Conservation (phyloP, 2,113 vertebrate genomes). For the Odontesthes bonariensis region DNA sequence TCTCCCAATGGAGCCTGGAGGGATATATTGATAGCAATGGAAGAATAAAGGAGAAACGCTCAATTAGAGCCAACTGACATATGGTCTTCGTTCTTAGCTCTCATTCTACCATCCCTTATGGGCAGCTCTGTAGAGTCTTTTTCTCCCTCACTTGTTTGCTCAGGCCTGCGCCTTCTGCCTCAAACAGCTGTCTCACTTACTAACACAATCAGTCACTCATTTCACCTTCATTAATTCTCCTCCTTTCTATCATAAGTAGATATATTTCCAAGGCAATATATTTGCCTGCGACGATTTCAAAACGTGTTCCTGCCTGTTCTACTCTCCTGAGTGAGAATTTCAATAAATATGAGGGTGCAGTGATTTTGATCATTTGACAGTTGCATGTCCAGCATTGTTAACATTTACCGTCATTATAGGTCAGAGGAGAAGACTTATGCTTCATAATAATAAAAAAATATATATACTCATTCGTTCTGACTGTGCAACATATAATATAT, state of each 20-base stretch:
- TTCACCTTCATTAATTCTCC: conserved; percentile 53
- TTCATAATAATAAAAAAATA: not conserved
- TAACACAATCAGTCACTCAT: conserved; percentile 58
- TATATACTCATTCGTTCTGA: not conserved
- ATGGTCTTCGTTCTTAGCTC: conserved; percentile 57
- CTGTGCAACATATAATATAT: too few relatives aligned
- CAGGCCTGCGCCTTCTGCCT: conserved; percentile 46
- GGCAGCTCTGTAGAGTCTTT: conserved; percentile 39
- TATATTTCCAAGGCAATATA: conserved; percentile 53
- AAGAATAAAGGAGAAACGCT: conserved; percentile 62
- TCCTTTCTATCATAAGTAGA: conserved; percentile 45
- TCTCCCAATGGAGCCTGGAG: conserved; percentile 61
- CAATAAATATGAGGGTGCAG: not conserved
- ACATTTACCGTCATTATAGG: not conserved
- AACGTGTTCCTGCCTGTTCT: conserved; percentile 23
- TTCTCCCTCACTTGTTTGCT: conserved; percentile 54
- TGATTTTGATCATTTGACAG: not conserved
- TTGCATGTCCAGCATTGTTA: not conserved
- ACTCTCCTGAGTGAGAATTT: conserved; percentile 16
- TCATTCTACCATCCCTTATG: conserved; percentile 44
- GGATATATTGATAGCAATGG: conserved; percentile 61
- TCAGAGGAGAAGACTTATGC: not conserved
- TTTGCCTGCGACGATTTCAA: conserved; percentile 42
- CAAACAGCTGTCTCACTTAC: conserved; percentile 57
- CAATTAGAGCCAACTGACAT: conserved; percentile 70